Conservation (phyloP, 2,888 invertebrate species). For the Xylota segnis region DNA sequence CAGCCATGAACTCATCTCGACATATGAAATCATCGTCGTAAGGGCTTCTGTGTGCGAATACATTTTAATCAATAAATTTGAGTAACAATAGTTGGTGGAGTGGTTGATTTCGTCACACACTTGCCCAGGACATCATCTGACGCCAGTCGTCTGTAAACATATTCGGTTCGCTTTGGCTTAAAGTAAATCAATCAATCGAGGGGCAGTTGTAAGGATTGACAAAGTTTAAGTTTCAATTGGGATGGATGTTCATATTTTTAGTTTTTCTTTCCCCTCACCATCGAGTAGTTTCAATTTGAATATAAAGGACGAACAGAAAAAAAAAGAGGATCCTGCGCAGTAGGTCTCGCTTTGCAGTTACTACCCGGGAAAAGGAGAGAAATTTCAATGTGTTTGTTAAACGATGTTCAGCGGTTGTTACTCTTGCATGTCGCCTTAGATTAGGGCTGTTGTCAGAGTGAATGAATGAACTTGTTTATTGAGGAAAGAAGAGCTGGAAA, state of each 20-base stretch:
- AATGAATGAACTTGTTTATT: slow-evolving; percentile 33
- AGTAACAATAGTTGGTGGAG: slow-evolving; percentile 2
- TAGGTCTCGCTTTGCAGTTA: slow-evolving; percentile 26
- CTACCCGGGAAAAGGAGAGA: slow-evolving; percentile 51
- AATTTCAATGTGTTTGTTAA: slow-evolving; percentile 47
- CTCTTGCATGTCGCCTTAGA: slow-evolving; percentile 35
- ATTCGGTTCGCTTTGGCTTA: neutral
- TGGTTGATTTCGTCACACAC: slow-evolving; percentile 6
- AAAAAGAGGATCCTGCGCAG: slow-evolving; percentile 39
- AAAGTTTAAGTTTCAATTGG: neutral
- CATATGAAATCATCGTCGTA: slow-evolving; percentile 45
- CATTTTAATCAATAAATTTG: slow-evolving; percentile 54
- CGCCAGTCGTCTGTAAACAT: slow-evolving; percentile 26
- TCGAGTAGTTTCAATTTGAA: slow-evolving; percentile 16
- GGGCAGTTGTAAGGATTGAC: neutral
- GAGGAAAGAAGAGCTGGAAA: neutral
- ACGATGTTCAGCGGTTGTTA: slow-evolving; percentile 45
- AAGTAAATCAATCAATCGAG: slow-evolving; percentile 22
- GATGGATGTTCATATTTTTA: neutral
- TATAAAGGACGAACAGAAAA: neutral
- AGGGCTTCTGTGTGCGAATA: slow-evolving; percentile 8
- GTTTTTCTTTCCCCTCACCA: neutral
- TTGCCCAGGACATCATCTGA: slow-evolving; percentile 20
- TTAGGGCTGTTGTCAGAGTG: slow-evolving; percentile 43
- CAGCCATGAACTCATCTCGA: slow-evolving; percentile 46